Evolutionary conservation across 1,140 invertebrate species (phyloP), one percentile per base, ranked within the genome.

Genomic region (Bombus superbus): DNA sequence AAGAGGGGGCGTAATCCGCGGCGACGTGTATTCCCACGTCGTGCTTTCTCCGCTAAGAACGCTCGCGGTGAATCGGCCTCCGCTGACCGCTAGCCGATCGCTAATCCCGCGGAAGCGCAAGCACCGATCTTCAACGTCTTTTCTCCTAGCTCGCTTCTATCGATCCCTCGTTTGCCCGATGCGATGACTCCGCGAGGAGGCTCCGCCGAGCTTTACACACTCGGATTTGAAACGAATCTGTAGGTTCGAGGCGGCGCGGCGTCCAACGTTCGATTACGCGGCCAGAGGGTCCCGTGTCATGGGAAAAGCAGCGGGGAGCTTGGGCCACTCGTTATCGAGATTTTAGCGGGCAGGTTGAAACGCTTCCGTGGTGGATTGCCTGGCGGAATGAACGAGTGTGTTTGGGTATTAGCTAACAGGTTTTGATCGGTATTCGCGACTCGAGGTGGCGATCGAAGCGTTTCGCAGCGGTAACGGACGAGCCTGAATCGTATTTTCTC

Each of bases 11-110:
- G 93, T 93, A 93, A 93, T 93, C 92, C 93, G 92, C 92, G 89
- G 93, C 92, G 92, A 93, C 92, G 92, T 93, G 92, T 92, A 89
- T 93, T 93, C 92, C 92, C 93, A 93, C 93, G 93, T 93, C 91
- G 90, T 91, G 90, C 90, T 87, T 90, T 90, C 89, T 81, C 81
- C 86, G 78, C 35, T 82, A 85, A 75, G 77, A 91, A 85, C 90
- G 89, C 89, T 83, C 79, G 47, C 69, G 44, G 73, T 59, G 69
- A 71, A 42, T 71, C 69, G 68, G 79, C 79, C 80, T 81, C 69
- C 38, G 83, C 57, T 78, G 75, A 85, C 75, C 83, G 83, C 40
- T 59, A 28, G 35, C 47, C 53, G 76, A 85, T 80, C 83, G 83
- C 83, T 85, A 85, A 85, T 85, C 83, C 83, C 68, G 75, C 82